Evolutionary conservation across 2,888 invertebrate species (phyloP), one percentile per base, ranked within the genome.

Genomic region (Apodemia hepburni): DNA sequence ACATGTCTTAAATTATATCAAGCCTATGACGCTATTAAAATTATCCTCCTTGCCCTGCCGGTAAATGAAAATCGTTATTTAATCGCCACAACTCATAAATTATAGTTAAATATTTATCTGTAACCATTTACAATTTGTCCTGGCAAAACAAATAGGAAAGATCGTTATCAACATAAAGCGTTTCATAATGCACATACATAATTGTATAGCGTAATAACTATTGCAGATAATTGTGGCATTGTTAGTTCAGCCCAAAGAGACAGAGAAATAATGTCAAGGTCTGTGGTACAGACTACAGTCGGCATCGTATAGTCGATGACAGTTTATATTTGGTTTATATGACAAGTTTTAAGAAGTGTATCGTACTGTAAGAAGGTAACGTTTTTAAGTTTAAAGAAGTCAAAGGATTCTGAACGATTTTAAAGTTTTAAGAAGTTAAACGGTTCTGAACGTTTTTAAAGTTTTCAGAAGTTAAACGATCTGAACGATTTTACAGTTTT

Each of bases 181-280:
- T 57, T 57, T 57, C 57, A 57, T 57, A 57, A 57, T 57, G 57
- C 29, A 57, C 57, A 57, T 57, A 57, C 57, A 57, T 57, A 54
- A 54, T 54, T 54, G 27, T 54, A 12, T 57, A 57, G 57, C 51
- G 18, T 57, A 57, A 57, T 57, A 57, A 57, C 57, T 57, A 57
- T 57, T 57, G 57, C 57, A 57, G 57, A 57, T 57, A 57, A 57
- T 57, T 57, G 57, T 57, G 57, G 57, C 57, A 57, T 57, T 57
- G 57, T 54, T 54, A 27, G 54, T 27, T 54, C 54, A 51, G 22
- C 51, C 51, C 51, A 54, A 54, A 54, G 27, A 54, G 70, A 72
- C 73, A 73, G 70, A 77, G 68, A 79, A 84, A 80, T 76, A 79
- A 84, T 85, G 84, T 84, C 86, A 86, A 83, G 86, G 86, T 73